Conservation (phyloP, 1,140 invertebrate species). For the Drepana arcuata region DNA sequence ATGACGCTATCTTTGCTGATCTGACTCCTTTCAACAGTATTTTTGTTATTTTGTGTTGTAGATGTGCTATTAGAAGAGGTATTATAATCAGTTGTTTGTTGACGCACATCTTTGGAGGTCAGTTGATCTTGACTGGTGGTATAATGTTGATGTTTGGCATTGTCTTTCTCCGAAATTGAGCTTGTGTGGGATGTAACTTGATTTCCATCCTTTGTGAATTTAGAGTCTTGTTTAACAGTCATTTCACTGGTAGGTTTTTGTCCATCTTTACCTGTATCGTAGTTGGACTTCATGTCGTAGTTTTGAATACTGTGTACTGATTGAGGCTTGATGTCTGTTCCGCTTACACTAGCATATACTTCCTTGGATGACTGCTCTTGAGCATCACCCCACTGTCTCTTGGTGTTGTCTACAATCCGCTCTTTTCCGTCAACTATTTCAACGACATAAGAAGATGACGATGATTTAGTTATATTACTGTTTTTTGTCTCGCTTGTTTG, state of each 20-base stretch:
- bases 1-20: slow-evolving; percentile 10
- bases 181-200: slow-evolving; percentile 46
- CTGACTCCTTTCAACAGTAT: slow-evolving; percentile 9
- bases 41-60: slow-evolving; percentile 13
- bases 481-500: slow-evolving; percentile 59
- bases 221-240: slow-evolving; percentile 48
- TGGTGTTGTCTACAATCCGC: slow-evolving; percentile 71
- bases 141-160: slow-evolving; percentile 36
- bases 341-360: slow-evolving; percentile 62
- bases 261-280: slow-evolving; percentile 70
- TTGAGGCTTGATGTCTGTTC: slow-evolving; percentile 70
- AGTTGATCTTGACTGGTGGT: slow-evolving; percentile 23
- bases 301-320: slow-evolving; percentile 64
- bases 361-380: slow-evolving; percentile 66
- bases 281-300: slow-evolving; percentile 69
- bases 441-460: slow-evolving; percentile 72
- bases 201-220: slow-evolving; percentile 52
- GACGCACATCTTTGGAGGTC: neutral
- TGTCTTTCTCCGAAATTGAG: slow-evolving; percentile 46
- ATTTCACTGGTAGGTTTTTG: slow-evolving; percentile 47
- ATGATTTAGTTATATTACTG: slow-evolving; percentile 66
- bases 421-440: slow-evolving; percentile 76
- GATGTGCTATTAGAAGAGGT: slow-evolving; percentile 1
- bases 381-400: slow-evolving; percentile 70
- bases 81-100: slow-evolving; percentile 1